Evolutionary conservation across 1,140 invertebrate genomes (phyloP).

Genomic region (Megalopta genalis): DNA sequence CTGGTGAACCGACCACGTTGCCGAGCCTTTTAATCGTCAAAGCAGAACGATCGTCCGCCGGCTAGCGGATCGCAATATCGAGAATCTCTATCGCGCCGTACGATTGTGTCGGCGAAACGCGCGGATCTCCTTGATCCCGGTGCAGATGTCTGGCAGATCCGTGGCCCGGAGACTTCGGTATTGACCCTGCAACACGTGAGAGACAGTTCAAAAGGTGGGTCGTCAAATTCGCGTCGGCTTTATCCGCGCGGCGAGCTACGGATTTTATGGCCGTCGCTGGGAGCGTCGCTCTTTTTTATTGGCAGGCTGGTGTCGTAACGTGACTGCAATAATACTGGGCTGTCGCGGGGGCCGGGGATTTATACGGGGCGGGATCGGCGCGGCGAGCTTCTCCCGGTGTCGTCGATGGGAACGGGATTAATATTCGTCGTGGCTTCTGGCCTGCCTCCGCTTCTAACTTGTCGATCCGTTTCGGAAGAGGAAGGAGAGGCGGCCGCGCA

Average conservation of each 20-base stretch:
- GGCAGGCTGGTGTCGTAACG: constrained; percentile 10
- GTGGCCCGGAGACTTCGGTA: constrained; percentile 4
- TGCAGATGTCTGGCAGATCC: background rate
- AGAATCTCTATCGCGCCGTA: too few species aligned
- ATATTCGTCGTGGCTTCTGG: constrained; percentile 29
- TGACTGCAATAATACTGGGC: constrained; percentile 35
- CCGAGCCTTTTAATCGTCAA: too few species aligned
- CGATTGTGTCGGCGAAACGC: too few species aligned
- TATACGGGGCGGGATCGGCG: background rate
- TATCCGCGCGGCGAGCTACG: background rate
- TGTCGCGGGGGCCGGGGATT: constrained; percentile 2
- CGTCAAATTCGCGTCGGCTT: constrained; percentile 26
- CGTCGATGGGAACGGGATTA: constrained; percentile 24
- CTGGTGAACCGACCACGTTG: too few species aligned
- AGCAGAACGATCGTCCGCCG: too few species aligned
- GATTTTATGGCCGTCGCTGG: constrained; percentile 17
- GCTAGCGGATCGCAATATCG: too few species aligned
- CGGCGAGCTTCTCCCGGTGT: background rate
- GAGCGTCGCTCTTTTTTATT: constrained; percentile 27
- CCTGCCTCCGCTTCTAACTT: constrained; percentile 14
- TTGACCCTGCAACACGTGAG: background rate
- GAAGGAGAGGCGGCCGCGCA: background rate
- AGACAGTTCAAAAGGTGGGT: constrained; percentile 1
- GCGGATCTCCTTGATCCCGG: too few species aligned
- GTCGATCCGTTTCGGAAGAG: constrained; percentile 30